Evolutionary conservation across 37 sponge, comb jelly and placozoan species (phyloP), one percentile per base, ranked within the genome.

Genomic region (Geodia barretti): DNA sequence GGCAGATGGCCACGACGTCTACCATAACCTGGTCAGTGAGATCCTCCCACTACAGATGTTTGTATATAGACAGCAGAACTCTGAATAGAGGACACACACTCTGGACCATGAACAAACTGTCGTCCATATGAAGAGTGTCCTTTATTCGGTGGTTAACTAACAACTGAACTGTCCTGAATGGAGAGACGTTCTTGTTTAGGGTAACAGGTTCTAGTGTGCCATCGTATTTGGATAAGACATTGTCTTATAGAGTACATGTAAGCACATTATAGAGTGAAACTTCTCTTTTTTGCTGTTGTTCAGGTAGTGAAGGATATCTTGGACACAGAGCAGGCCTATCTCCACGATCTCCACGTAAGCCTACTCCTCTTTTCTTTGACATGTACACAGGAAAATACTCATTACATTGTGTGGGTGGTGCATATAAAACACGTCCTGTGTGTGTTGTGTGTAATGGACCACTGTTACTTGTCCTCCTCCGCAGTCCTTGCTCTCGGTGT

Each of bases 11-110:
- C 71, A 75, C 0, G 85, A 88, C 20, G 76, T 78, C 39, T 92
- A 88, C 76, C 68, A 92, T 64, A 85, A 88, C 36, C 69, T 92
- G 76, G 93, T 91, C 41, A 61, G n/a, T n/a, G n/a, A n/a, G n/a
- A n/a, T n/a, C n/a, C n/a, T n/a, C n/a, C n/a, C n/a, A n/a, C n/a
- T n/a, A n/a, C n/a, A n/a, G n/a, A n/a, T n/a, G n/a, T n/a, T n/a
- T n/a, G n/a, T n/a, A n/a, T n/a, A n/a, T n/a, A n/a, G n/a, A n/a
- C n/a, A n/a, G n/a, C n/a, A n/a, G n/a, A n/a, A n/a, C n/a, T n/a
- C n/a, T n/a, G 54, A 47, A 47, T 47, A 47, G 54, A 47, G 14
- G 7, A 14, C 54, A 14, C 14, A 47, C 54, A 47, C 11, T 47
- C 7, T 47, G 54, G 11, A 47, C 7, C 54, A 14, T 47, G 54